Base-by-base conservation (phyloP, 2,797 vertebrate genomes). In the Ctenosaura bakeri region DNA sequence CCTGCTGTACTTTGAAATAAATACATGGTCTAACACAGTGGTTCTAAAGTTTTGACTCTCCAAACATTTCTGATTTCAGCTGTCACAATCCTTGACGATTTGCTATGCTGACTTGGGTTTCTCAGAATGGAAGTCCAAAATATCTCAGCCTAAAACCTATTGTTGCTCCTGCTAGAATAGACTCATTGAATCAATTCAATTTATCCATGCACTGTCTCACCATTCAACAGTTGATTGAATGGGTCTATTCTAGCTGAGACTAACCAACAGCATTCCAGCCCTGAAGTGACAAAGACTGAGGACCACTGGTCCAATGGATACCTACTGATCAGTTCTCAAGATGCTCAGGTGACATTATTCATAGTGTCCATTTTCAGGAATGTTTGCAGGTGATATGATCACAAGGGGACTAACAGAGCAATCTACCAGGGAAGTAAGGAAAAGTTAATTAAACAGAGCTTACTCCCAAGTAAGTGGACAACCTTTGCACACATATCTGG, bases 331-430 rank as follows among this genome's bases (percentile, higher is more conserved):
- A 79, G 18, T 64, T 84, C 74, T 89, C 29, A n/a, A 79, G n/a
- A 62, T 64, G 52, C 85, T 86, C 59, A 85, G 64, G 56, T 87
- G 29, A 88, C 66, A 88, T 54, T 69, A 80, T 69, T 87, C 77
- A 69, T 22, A 54, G 77, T 16, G 24, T 32, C 22, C 79, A 80
- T 66, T 87, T 87, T 79, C 29, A 69, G 77, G n/a, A 32, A 79
- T 69, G 22, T 32, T 52, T 66, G 59, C 20, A 62, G 20, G 69
- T 52, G 50, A 71, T 26, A 29, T 76, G 54, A 69, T 6, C 73
- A 78, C 83, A 56, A 86, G 69, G 42, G n/a, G 81, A 62, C 90
- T 81, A 81, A 8, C 32, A 56, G 54, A 29, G 7, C 46, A 81
- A 35, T 32, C 13, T 80, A 52, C 50, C 29, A 26, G 42, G 32